Conservation (phyloP, 2,797 vertebrate species). For the Cacajao melanocephalus region DNA sequence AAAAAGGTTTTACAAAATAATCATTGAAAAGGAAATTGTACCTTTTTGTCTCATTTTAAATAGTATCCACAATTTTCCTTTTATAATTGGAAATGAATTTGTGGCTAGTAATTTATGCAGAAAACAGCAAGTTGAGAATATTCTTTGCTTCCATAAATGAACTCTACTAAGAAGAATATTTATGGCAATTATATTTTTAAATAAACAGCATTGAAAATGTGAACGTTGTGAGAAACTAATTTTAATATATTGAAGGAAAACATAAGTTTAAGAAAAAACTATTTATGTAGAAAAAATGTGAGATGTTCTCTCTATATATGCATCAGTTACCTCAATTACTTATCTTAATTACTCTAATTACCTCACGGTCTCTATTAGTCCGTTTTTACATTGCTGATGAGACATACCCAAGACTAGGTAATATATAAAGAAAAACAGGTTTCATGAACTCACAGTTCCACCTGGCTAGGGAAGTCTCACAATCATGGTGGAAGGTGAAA, state of each 20-base stretch:
- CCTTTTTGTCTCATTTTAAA: not conserved
- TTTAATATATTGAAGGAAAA: constrained; percentile 5
- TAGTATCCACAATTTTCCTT: not conserved
- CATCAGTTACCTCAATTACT: not conserved
- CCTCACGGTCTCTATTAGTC: not conserved
- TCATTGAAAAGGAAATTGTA: not conserved
- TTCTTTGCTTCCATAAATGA: constrained; percentile 15
- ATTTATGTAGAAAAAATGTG: not conserved
- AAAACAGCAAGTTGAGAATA: not conserved
- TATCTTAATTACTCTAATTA: not conserved
- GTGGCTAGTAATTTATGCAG: not conserved
- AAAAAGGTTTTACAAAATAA: constrained; percentile 50
- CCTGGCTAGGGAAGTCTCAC: too few relatives aligned
- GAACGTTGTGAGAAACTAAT: not conserved
- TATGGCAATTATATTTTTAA: not conserved
- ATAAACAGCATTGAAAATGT: not conserved
- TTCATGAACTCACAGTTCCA: too few relatives aligned
- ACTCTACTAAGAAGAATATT: constrained; percentile 25
- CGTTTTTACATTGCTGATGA: not conserved
- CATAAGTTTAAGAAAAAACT: not conserved
- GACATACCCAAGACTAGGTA: not conserved
- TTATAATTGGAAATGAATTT: constrained; percentile 37
- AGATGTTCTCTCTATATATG: not conserved
- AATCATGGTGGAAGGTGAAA: not conserved
- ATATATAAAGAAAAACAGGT: too few relatives aligned